A percentile compares a stretch with the other conserved stretches of the same genome.
phyloP scores from a whole-genome alignment of 2,888 invertebrate species.

The Heliconius hortense region DNA sequence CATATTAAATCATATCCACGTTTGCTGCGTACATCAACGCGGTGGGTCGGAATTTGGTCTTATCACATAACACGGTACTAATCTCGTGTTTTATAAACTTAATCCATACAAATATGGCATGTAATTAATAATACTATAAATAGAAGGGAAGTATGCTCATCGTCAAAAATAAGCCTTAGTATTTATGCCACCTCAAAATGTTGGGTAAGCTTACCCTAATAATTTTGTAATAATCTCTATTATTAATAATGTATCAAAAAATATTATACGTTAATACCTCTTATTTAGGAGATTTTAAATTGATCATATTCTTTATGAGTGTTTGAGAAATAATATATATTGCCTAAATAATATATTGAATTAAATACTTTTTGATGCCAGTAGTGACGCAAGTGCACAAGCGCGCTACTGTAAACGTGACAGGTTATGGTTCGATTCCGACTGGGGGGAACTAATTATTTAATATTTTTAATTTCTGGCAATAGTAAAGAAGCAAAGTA shows the following conservation, averaged over 20 bases:
- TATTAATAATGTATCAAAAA: not conserved
- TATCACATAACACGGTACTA: slow-evolving; percentile 15
- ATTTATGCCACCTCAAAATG: slow-evolving; percentile 10
- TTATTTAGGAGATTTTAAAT: not conserved
- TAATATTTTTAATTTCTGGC: no score
- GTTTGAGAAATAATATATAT: not conserved
- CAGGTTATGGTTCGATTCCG: no score
- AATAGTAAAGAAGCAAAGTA: no score
- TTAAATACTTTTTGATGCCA: not conserved
- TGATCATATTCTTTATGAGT: not conserved
- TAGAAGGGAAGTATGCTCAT: slow-evolving; percentile 8
- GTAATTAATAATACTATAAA: slow-evolving; percentile 19
- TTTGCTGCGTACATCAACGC: not conserved
- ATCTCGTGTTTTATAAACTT: slow-evolving; percentile 8
- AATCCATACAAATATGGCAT: slow-evolving; percentile 8
- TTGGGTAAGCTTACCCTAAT: slow-evolving; percentile 1
- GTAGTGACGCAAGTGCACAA: no score
- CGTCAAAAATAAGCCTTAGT: slow-evolving; percentile 10
- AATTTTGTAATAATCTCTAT: not conserved
- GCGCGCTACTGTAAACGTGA: no score
- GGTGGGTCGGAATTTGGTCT: not conserved
- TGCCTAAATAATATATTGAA: not conserved
- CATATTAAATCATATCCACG: no score
- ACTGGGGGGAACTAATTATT: no score
- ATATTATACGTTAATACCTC: not conserved